Conservation (phyloP, 2,113 vertebrate species). For the Nothocercus nigrocapillus region DNA sequence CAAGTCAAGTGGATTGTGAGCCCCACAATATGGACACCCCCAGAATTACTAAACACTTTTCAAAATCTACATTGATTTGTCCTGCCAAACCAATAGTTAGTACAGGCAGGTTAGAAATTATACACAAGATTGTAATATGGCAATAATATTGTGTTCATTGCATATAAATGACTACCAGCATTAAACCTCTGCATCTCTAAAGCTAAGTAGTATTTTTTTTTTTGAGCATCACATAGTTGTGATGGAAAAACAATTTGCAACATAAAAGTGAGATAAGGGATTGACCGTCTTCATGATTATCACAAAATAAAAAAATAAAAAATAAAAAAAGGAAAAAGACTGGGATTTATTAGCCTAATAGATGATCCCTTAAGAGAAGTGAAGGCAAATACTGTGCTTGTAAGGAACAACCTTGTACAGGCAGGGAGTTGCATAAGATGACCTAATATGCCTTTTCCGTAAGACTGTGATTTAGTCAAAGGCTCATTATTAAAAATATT, state of each 20-base stretch:
- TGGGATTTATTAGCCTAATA: background rate
- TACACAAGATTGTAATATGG: background rate
- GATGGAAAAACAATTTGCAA: background rate
- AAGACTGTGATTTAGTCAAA: background rate
- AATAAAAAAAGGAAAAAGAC: background rate
- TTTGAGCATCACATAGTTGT: background rate
- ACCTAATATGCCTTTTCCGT: background rate
- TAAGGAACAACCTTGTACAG: background rate
- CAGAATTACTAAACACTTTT: background rate
- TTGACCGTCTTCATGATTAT: background rate
- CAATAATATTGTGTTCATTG: background rate
- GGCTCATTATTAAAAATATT: constrained; percentile 17
- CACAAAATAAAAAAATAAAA: background rate
- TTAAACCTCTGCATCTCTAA: background rate
- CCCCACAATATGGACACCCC: background rate
- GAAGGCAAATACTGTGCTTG: background rate
- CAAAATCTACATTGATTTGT: background rate
- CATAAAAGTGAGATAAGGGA: background rate
- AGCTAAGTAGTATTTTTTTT: background rate
- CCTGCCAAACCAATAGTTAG: background rate
- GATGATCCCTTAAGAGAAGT: background rate
- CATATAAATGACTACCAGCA: background rate
- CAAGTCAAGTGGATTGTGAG: background rate
- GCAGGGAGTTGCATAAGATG: background rate
- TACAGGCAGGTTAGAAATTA: background rate